phyloP scores from a whole-genome alignment of 2,888 invertebrate genomes.

The Rhagium mordax region DNA sequence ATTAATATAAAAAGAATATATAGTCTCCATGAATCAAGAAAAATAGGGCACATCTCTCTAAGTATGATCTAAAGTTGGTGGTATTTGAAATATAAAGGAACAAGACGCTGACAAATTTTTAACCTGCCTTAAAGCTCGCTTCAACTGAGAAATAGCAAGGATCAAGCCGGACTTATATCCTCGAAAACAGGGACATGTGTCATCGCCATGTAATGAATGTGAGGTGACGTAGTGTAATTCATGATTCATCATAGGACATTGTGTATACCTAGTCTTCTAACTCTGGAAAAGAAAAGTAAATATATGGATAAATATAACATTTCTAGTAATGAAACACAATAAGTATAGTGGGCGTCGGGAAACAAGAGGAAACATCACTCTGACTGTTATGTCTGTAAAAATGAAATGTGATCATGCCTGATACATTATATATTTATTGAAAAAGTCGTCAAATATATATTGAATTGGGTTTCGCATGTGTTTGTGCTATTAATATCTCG shows the following conservation, averaged over 20 bases:
- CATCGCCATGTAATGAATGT: conserved; percentile 50
- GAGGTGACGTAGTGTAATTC: conserved; percentile 31
- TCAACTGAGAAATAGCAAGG: conserved; percentile 50
- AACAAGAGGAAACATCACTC: not conserved
- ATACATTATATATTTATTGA: too few species aligned
- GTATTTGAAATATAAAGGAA: conserved; percentile 30
- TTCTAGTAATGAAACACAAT: not conserved
- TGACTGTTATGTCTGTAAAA: too few species aligned
- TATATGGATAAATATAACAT: not conserved
- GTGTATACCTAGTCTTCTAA: not conserved
- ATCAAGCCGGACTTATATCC: conserved; percentile 48
- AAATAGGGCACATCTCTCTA: conserved; percentile 5
- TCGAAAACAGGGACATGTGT: conserved; percentile 50
- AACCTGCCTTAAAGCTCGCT: conserved; percentile 36
- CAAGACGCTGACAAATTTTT: conserved; percentile 47
- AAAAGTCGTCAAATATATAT: too few species aligned
- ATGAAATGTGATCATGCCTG: too few species aligned
- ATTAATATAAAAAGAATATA: conserved; percentile 16
- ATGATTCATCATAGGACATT: not conserved
- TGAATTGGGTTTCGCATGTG: too few species aligned
- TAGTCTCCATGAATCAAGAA: not conserved
- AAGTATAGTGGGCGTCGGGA: not conserved
- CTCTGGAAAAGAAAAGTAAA: not conserved
- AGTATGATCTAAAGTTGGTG: conserved; percentile 20
- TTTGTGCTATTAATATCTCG: too few species aligned